Base-by-base conservation (phyloP, 2,797 vertebrate genomes). In the Pangasius mekongensis region DNA sequence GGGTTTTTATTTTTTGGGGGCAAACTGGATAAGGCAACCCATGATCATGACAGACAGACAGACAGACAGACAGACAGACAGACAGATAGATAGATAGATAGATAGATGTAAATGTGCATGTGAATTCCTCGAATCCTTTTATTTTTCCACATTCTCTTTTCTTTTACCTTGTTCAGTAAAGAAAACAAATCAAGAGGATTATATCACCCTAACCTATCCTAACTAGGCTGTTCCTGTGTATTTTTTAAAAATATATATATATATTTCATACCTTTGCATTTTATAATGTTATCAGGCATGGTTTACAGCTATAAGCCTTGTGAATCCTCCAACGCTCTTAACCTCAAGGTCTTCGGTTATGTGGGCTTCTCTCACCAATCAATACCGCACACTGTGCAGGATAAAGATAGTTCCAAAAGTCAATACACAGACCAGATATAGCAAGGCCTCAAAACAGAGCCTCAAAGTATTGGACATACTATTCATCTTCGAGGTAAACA, bases 381-480 rank as follows among this genome's bases (percentile, higher is more conserved):
- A 89, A 91, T 91, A 89, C 54, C 84, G 82, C 85, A 39, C 66
- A 60, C 84, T 84, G 69, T 84, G 62, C 83, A 81, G 80, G 90
- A 91, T 87, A 91, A 90, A 89, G 87, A 90, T 86, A 91, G 89
- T 87, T 87, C 87, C 80, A 76, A 52, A 89, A 87, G 85, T 89
- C 88, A 89, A 90, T 89, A 90, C 87, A 87, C 83, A 77, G 33
- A n/a, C 49, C 60, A 77, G 47, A 84, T 74, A 84, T 66, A 78
- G 62, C 71, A 56, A 64, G 73, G 56, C 80, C 56, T 20, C 80
- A 83, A 71, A 87, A 16, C 36, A n/a, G 43, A 60, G 78, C 78
- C 5, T 33, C 22, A 18, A 60, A 47, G 80, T 11, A 80, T 24
- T 80, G 56, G 56, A 14, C 33, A 60, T 14, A 24, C 80, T 39